phyloP scores from a whole-genome alignment of 1,140 invertebrate species.

The Leptoteleia sp. region DNA sequence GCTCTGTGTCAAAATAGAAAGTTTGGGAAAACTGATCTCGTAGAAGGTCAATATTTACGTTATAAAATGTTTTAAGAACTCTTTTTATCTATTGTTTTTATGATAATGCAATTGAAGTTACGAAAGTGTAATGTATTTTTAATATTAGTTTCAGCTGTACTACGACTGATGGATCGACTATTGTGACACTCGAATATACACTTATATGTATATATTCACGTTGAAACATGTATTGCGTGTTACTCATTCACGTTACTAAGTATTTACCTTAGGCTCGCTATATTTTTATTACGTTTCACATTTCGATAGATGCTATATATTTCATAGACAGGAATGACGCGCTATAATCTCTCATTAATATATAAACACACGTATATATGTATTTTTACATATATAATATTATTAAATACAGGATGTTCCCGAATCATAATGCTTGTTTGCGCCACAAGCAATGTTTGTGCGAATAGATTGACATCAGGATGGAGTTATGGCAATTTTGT shows the following conservation, averaged over 20 bases:
- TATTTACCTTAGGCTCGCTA: slow-evolving; percentile 55
- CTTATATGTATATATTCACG: slow-evolving; percentile 47
- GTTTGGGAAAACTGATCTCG: no score
- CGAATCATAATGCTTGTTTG: slow-evolving; percentile 28
- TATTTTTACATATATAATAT: slow-evolving; percentile 49
- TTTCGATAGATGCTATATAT: slow-evolving; percentile 66
- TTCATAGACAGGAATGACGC: slow-evolving; percentile 61
- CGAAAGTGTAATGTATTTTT: no score
- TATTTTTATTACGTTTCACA: slow-evolving; percentile 64
- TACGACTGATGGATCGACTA: no score
- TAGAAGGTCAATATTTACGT: no score
- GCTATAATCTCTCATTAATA: slow-evolving; percentile 56
- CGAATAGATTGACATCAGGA: slow-evolving; percentile 20
- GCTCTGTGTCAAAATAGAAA: no score
- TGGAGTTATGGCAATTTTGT: no score
- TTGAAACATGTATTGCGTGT: slow-evolving; percentile 59
- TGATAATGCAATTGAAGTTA: no score
- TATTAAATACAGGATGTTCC: slow-evolving; percentile 54
- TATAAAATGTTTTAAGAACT: no score
- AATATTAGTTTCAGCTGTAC: no score
- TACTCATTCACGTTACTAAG: slow-evolving; percentile 58
- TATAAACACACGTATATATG: slow-evolving; percentile 35
- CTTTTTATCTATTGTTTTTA: no score
- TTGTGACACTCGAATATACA: no score
- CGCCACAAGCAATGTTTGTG: slow-evolving; percentile 20